A percentile compares a stretch with the other conserved stretches of the same genome.
phyloP scores from a whole-genome alignment of 2,888 invertebrate genomes.

The Oxytorus armatus region DNA sequence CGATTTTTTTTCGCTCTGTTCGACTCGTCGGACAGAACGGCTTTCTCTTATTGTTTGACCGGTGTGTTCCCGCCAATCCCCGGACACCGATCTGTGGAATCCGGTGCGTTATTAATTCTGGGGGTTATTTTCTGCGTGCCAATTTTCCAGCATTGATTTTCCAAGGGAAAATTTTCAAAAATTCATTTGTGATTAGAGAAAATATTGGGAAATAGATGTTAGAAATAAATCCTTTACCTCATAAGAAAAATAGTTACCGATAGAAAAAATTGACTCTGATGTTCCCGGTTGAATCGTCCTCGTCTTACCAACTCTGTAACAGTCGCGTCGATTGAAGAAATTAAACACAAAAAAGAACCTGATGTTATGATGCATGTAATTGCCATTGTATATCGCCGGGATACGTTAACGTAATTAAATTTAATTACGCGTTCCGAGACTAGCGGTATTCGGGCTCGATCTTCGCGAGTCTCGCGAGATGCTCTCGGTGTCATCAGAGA shows the following conservation, averaged over 20 bases:
- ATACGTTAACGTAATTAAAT: slow-evolving; percentile 65
- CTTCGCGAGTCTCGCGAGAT: slow-evolving; percentile 42
- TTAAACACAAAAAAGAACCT: slow-evolving; percentile 27
- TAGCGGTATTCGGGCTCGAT: slow-evolving; percentile 63
- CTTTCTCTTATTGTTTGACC: no score
- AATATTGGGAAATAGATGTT: slow-evolving; percentile 7
- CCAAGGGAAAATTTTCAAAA: neutral
- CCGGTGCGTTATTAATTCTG: no score
- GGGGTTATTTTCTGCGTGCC: no score
- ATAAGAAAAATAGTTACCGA: neutral
- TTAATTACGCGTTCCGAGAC: slow-evolving; percentile 60
- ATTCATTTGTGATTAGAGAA: neutral
- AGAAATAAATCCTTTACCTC: no score
- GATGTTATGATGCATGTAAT: slow-evolving; percentile 64
- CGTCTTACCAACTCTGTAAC: slow-evolving; percentile 30
- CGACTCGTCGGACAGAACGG: no score
- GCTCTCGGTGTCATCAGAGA: slow-evolving; percentile 44
- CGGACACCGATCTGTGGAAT: no score
- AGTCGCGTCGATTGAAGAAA: slow-evolving; percentile 22
- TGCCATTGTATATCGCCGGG: slow-evolving; percentile 53
- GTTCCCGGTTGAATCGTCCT: slow-evolving; percentile 43
- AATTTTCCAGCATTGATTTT: neutral
- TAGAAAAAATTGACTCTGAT: slow-evolving; percentile 5
- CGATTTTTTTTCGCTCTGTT: no score
- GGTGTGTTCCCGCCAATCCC: no score